phyloP scores from a whole-genome alignment of 2,888 invertebrate genomes.

The Hipparchia sbordonii region DNA sequence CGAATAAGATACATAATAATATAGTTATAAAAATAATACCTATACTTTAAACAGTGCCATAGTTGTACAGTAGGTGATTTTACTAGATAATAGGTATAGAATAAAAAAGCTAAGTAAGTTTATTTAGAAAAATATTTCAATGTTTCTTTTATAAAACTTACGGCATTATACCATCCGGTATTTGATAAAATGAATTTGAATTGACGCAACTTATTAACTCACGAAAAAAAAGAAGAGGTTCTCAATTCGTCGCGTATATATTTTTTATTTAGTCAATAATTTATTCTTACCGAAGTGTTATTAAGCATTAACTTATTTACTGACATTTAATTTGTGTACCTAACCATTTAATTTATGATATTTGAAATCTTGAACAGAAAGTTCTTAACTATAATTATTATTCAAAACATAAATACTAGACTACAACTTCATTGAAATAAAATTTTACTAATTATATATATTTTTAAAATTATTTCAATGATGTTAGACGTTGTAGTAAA shows the following conservation, averaged over 20 bases:
- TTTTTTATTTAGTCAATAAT: background rate
- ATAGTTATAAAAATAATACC: conserved; percentile 34
- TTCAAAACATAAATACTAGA: too few species aligned
- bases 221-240: too few species aligned
- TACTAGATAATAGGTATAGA: conserved; percentile 43
- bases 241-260: too few species aligned
- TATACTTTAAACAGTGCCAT: conserved; percentile 54
- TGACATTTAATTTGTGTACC: too few species aligned
- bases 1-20: conserved; percentile 43
- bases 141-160: background rate
- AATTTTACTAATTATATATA: too few species aligned
- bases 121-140: background rate
- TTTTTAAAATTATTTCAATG: too few species aligned
- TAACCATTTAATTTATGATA: too few species aligned
- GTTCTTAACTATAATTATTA: too few species aligned
- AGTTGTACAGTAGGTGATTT: conserved; percentile 52
- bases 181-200: background rate
- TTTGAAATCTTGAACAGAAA: too few species aligned
- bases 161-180: background rate
- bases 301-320: too few species aligned
- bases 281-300: background rate
- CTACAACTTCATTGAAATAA: too few species aligned
- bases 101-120: conserved; percentile 32
- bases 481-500: too few species aligned
- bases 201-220: background rate